Evolutionary conservation across 2,888 invertebrate genomes (phyloP), one percentile per base, ranked within the genome.

Genomic region (Lucinisca nassula): DNA sequence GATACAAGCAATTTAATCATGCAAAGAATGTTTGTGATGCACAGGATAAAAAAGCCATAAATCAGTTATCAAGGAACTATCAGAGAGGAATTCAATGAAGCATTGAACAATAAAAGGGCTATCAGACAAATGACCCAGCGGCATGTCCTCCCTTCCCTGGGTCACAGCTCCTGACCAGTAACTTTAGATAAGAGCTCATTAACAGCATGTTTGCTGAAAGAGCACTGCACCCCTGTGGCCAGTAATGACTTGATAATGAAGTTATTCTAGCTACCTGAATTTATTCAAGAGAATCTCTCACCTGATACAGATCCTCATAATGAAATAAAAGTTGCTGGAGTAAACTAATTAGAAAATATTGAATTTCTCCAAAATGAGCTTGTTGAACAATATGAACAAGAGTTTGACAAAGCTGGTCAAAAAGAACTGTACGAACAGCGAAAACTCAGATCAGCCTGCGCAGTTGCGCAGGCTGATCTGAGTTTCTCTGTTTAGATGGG

Each of bases 171-270:
- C 61, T 61, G 61, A 61, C 61, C 61, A 30, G 61, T 61, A 61
- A 61, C 61, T 61, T 61, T 61, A 61, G 61, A 61, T 61, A 61
- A 61, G 61, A 61, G 8, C 27, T 61, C 61, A 61, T 61, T 61
- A 61, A 61, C 30, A 61, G 61, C 61, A 61, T 61, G 30, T 61
- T 30, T 61, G 61, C 61, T 61, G 61, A 61, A 30, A 61, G 61
- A 61, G 27, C 30, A 3, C 30, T 12, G 61, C 17, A 8, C 61
- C 30, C 61, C 8, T 30, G 61, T 27, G 61, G 30, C 4, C 61
- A 21, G 24, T 61, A 61, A 61, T 61, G 61, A 61, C 14, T 61
- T 61, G 4, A 61, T 61, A 61, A 61, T 61, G 61, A 61, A 61
- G n/a, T n/a, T n/a, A n/a, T n/a, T n/a, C n/a, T n/a, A n/a, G n/a